Evolutionary conservation across 1,140 invertebrate species (phyloP), one percentile per base, ranked within the genome.

Genomic region (Pararge aegeria): DNA sequence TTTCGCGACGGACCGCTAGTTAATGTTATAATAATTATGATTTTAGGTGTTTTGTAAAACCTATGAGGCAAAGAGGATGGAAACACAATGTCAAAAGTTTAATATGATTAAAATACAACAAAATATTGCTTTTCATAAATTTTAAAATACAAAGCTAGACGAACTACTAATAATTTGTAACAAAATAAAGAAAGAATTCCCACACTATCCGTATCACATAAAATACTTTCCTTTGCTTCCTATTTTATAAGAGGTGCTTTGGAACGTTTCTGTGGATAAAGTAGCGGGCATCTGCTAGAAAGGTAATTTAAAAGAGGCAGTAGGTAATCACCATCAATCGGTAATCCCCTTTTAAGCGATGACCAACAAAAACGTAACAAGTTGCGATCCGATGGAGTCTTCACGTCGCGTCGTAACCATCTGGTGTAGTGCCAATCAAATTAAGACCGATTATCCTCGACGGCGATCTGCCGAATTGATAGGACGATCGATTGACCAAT

Each of bases 381-480:
- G 63, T 69, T 70, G 66, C 53, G 40, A 61, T 70, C 73, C 70
- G 70, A 71, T 72, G 70, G 70, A 79, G 69, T 79, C 29, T 46
- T 75, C 72, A 75, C 74, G 64, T 77, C 74, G 44, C 38, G 13
- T 42, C 38, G 58, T 58, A 52, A 55, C 46, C 79, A 83, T 75
- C 67, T 83, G 80, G 57, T 66, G 65, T 49, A 66, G 66, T 72
- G 72, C 71, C 80, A 80, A 82, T 81, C 83, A 83, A 86, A 83
- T 86, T 86, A 86, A 69, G 68, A 68, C 46, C 70, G 71, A 80
- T 87, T 80, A 79, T 75, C 75, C 62, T 60, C 52, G 51, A 65
- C 61, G 59, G 69, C 64, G 64, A 64, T 54, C 62, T 57, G 16
- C n/a, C 13, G 16, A 40, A 65, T 52, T 57, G 53, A 46, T 62